Conservation (phyloP, 2,113 vertebrate species). For the Menidia beryllina region DNA sequence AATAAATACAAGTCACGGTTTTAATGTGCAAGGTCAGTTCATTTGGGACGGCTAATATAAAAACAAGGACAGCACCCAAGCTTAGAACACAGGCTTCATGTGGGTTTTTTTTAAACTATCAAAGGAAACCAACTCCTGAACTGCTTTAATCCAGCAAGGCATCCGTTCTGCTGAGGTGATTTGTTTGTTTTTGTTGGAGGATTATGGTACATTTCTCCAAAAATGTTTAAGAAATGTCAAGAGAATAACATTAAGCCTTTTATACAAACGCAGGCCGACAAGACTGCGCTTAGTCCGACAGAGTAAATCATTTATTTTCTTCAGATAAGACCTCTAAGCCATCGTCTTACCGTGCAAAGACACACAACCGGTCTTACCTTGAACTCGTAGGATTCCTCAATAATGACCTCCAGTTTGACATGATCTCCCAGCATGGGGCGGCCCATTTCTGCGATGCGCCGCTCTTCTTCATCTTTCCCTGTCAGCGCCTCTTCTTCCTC, state of each 20-base stretch:
- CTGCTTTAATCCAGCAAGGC: not conserved
- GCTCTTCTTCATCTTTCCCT: conserved; percentile 93
- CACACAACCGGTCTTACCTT: conserved; percentile 83
- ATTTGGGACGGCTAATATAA: not conserved
- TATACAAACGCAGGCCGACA: not conserved
- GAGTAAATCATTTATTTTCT: not conserved
- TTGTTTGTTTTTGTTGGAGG: too few relatives aligned
- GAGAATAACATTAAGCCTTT: not conserved
- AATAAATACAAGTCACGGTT: too few relatives aligned
- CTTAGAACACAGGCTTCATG: not conserved
- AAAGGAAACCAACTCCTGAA: not conserved
- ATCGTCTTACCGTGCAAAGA: not conserved
- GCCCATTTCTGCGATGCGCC: conserved; percentile 95
- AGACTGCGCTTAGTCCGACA: not conserved
- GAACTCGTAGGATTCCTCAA: conserved; percentile 99
- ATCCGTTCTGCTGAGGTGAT: not conserved
- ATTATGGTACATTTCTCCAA: not conserved
- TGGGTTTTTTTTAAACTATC: not conserved
- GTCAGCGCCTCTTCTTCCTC: conserved; percentile 86
- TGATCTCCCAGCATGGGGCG: conserved; percentile 95
- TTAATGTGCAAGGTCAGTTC: not conserved
- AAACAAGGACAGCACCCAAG: not conserved
- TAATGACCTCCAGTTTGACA: conserved; percentile 94
- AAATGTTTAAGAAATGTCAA: not conserved
- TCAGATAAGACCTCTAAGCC: not conserved